These are phyloP conservation scores for Bombus sibiricus DNA, from an alignment of 1,140 invertebrate genomes.

Conservation along the genomic window DNA sequence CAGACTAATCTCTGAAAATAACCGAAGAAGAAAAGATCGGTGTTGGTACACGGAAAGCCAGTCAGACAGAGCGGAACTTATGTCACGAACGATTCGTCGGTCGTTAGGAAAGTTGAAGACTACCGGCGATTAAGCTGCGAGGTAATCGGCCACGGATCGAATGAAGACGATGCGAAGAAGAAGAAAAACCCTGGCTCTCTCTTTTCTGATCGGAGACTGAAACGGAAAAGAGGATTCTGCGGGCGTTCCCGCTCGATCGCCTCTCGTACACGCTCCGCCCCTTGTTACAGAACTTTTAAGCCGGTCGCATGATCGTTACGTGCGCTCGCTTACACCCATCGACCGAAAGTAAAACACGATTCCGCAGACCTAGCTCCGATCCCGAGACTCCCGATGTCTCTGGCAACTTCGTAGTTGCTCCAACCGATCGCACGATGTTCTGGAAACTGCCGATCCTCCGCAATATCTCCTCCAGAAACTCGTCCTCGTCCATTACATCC, in stretches of 20 bases:
- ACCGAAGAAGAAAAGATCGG: neutral
- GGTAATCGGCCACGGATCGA: neutral
- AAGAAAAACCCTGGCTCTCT: neutral
- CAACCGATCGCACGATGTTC: neutral
- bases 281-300: conserved; percentile 45
- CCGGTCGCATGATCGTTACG: conserved; percentile 42
- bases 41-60: no score
- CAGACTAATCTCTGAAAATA: neutral
- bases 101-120: conserved; percentile 6
- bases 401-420: neutral
- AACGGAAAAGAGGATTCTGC: conserved; percentile 12
- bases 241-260: conserved; percentile 26
- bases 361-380: neutral
- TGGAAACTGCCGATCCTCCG: neutral
- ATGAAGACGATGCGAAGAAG: neutral
- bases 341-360: conserved; percentile 16
- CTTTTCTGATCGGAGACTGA: neutral
- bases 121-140: conserved; percentile 8
- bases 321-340: conserved; percentile 31
- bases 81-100: conserved; percentile 14
- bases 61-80: neutral
- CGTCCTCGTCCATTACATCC: no score
- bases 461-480: no score
- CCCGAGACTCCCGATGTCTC: neutral
- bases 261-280: conserved; percentile 21